These are phyloP conservation scores for Saccopteryx leptura DNA, from an alignment of 2,113 vertebrate genomes.

Conservation along the genomic window DNA sequence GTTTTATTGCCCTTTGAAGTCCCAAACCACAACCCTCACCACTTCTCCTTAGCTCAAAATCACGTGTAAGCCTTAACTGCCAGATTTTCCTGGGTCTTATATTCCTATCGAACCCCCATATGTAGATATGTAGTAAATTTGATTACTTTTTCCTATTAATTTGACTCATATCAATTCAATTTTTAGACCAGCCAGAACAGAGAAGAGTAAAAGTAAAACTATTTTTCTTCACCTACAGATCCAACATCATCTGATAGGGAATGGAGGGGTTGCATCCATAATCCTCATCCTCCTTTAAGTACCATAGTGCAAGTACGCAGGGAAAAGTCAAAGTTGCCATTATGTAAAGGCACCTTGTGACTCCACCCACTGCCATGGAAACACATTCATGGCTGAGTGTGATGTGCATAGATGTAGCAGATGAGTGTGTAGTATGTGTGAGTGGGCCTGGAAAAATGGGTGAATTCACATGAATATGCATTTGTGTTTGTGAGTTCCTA, in stretches of 20 bases:
- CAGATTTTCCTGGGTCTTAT: neutral
- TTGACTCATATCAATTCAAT: neutral
- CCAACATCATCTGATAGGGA: neutral
- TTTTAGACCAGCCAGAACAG: neutral
- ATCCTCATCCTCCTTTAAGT: neutral
- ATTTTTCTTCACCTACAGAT: neutral
- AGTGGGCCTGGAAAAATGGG: neutral
- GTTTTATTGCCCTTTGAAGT: neutral
- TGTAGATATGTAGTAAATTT: neutral
- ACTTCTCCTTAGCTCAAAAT: neutral
- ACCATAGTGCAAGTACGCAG: neutral
- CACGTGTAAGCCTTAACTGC: neutral
- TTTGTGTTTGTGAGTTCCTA: neutral
- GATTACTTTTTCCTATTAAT: neutral
- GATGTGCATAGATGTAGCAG: neutral
- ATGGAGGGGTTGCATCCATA: neutral
- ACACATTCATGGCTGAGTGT: neutral
- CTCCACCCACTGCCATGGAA: neutral
- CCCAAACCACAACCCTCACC: neutral
- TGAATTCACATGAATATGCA: neutral
- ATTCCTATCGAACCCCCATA: no score
- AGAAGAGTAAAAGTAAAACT: neutral
- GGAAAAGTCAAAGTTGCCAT: neutral
- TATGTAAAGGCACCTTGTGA: constrained; percentile 39
- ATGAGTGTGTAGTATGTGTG: no score